Evolutionary conservation across 2,888 invertebrate species (phyloP), one percentile per base, ranked within the genome.

Genomic region (Sicus ferrugineus): DNA sequence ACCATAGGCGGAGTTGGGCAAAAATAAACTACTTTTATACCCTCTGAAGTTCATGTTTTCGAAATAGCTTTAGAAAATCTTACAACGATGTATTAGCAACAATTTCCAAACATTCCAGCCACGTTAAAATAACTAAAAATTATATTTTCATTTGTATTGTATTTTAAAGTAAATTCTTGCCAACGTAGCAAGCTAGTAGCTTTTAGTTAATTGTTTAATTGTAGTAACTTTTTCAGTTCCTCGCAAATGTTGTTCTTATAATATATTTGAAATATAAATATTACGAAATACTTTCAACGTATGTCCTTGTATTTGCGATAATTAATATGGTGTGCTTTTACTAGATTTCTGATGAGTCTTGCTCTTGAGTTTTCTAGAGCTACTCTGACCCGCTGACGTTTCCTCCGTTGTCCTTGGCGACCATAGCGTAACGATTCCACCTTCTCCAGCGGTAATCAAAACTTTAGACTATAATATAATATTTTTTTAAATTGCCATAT

Each of bases 401-500:
- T 38, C 6, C n/a, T 3, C 70, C 14, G 2, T 67, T 50, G 19
- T 34, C 19, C 67, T 46, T 19, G 80, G 80, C 71, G 86, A 85
- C 93, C 93, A 93, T 52, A 90, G 84, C 77, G 89, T 89, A 14
- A 93, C 77, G 52, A 89, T 83, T 16, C 92, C 91, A n/a, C 87
- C 84, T 85, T 94, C 93, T 3, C 93, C 93, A 23, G 90, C 90
- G 11, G 92, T 93, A 72, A 93, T 80, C 59, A 93, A 81, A 23
- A 89, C 73, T 74, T 90, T 89, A 30, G 86, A 86, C 90, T 92
- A 82, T 85, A 83, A 69, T 11, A 19, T 19, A 56, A 30, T 23
- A 48, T n/a, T 19, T 26, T 28, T 31, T 62, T 52, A 31, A 28
- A 48, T 23, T 50, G 54, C 14, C 34, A 9, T 31, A 46, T 11